phyloP scores from a whole-genome alignment of 2,797 vertebrate genomes.

The Peromyscus eremicus region DNA sequence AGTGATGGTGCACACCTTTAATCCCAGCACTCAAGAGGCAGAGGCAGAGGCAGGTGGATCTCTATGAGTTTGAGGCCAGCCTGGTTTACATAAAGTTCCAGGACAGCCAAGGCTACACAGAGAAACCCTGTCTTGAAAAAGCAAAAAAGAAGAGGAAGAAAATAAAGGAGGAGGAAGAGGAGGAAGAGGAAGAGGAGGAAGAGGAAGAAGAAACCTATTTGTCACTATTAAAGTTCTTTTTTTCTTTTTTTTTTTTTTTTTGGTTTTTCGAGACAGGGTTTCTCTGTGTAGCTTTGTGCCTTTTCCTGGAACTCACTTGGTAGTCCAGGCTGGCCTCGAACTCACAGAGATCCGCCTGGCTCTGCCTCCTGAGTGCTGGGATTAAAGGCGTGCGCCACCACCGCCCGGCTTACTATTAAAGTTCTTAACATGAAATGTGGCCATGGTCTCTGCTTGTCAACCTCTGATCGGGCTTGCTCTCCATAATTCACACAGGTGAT shows the following conservation, averaged over 20 bases:
- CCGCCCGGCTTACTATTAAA: too few species aligned
- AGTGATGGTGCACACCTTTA: neutral
- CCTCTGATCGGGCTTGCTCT: neutral
- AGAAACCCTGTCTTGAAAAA: neutral
- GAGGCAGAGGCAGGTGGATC: neutral
- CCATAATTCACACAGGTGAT: neutral
- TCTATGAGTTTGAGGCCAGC: neutral
- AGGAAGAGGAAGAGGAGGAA: too few species aligned
- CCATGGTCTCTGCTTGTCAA: neutral
- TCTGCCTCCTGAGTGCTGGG: too few species aligned
- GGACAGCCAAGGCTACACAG: neutral
- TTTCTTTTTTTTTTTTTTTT: too few species aligned
- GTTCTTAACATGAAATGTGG: neutral
- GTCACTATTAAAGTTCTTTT: neutral
- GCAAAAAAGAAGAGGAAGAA: neutral
- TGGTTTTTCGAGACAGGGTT: too few species aligned
- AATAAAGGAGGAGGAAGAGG: too few species aligned
- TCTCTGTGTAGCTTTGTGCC: too few species aligned
- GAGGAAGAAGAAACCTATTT: too few species aligned
- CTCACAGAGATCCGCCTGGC: too few species aligned
- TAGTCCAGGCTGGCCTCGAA: too few species aligned
- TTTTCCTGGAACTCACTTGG: too few species aligned
- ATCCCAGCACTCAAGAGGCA: neutral
- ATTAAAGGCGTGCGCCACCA: too few species aligned
- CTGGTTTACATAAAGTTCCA: neutral